These are phyloP conservation scores for Callopanchax toddi DNA, from an alignment of 2,113 vertebrate species.

Conservation along the genomic window DNA sequence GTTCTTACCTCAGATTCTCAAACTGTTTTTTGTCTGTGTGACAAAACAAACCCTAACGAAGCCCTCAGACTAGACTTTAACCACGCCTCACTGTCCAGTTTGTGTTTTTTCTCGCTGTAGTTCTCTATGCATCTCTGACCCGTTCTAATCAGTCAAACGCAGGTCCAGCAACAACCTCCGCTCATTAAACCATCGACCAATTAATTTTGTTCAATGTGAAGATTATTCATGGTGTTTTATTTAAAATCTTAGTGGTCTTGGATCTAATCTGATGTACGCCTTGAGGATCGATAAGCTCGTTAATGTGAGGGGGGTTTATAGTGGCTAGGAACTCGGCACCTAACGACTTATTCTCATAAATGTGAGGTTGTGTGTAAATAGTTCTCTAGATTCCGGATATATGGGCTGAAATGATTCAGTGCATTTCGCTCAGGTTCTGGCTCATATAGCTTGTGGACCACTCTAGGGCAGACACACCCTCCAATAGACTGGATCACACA, in stretches of 20 bases:
- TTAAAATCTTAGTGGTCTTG: conserved; percentile 37
- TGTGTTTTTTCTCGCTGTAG: conserved; percentile 25
- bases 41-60: conserved; percentile 23
- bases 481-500: conserved; percentile 4
- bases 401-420: conserved; percentile 38
- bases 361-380: conserved; percentile 57
- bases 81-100: conserved; percentile 25
- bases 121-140: conserved; percentile 58
- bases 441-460: conserved; percentile 45
- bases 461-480: conserved; percentile 35
- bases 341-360: not conserved
- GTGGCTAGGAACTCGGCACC: conserved; percentile 5
- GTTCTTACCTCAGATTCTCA: conserved; percentile 43
- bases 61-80: conserved; percentile 39
- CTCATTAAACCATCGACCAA: conserved; percentile 50
- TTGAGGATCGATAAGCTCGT: conserved; percentile 13
- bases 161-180: conserved; percentile 36
- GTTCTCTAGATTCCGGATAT: conserved; percentile 59
- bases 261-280: conserved; percentile 33
- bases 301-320: conserved; percentile 9
- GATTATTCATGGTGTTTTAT: conserved; percentile 41
- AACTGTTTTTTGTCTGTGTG: conserved; percentile 43
- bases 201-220: conserved; percentile 58
- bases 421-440: conserved; percentile 64
- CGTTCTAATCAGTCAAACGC: conserved; percentile 33